phyloP scores from a whole-genome alignment of 2,797 vertebrate species.

The Champsocephalus gunnari region DNA sequence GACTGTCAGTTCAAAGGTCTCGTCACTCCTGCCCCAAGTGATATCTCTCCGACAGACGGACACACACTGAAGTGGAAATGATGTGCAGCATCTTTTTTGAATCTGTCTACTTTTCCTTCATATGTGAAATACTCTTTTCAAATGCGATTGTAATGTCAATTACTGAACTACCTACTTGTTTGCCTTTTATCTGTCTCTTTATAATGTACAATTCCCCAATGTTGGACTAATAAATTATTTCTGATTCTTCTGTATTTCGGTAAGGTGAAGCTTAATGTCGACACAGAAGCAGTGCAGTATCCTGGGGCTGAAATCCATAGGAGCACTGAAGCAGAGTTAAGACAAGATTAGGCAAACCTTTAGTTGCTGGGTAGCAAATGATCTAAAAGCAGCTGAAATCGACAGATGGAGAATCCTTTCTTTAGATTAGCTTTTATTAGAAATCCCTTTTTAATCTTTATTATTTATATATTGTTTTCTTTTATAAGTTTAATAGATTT shows the following conservation, averaged over 20 bases:
- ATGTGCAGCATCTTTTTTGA: conserved; percentile 20
- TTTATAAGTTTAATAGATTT: too few relatives aligned
- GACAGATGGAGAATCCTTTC: too few relatives aligned
- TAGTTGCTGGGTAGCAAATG: background rate
- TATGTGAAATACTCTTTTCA: background rate
- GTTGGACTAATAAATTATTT: too few relatives aligned
- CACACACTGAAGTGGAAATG: conserved; percentile 35
- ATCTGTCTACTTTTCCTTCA: background rate
- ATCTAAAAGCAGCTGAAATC: background rate
- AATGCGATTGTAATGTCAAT: background rate
- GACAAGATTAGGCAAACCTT: background rate
- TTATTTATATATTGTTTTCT: too few relatives aligned
- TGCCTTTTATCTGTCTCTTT: too few relatives aligned
- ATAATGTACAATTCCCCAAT: too few relatives aligned
- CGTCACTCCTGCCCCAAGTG: conserved; percentile 47
- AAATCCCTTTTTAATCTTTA: too few relatives aligned
- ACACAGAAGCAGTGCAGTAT: background rate
- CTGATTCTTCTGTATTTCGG: background rate
- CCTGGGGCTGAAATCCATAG: background rate
- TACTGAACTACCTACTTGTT: background rate
- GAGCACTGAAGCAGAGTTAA: background rate
- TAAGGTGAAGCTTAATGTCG: background rate
- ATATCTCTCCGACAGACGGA: conserved; percentile 36
- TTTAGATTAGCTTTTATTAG: too few relatives aligned
- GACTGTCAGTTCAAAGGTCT: conserved; percentile 77